Percentiles rank a stretch among this genome's conserved stretches.
Conservation (phyloP, 92 coral and sea anemone species). For the Epizoanthus ramosus region DNA sequence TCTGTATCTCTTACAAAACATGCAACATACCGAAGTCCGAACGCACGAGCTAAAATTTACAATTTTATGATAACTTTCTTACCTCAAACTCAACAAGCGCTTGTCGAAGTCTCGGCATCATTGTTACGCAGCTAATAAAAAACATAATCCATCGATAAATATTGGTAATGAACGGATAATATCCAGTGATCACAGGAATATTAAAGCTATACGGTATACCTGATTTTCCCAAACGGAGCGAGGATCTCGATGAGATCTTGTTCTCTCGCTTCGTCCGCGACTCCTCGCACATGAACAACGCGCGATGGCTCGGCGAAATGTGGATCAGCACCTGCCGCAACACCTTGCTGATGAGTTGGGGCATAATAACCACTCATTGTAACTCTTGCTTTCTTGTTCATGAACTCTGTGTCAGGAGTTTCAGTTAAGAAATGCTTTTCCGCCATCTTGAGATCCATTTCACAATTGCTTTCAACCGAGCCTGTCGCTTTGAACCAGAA, state of each 20-base stretch:
- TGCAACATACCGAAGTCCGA: no score
- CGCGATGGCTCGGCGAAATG: conserved; percentile 89
- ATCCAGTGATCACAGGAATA: neutral
- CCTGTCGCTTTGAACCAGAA: neutral
- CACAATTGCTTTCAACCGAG: conserved; percentile 13
- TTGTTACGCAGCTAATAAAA: conserved; percentile 81
- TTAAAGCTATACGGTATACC: conserved; percentile 60
- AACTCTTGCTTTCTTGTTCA: conserved; percentile 24
- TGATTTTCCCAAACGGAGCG: conserved; percentile 71
- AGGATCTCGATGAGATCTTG: conserved; percentile 82
- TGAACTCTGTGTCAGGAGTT: conserved; percentile 18
- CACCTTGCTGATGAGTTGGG: conserved; percentile 6
- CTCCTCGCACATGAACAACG: conserved; percentile 93
- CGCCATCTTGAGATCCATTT: conserved; percentile 59
- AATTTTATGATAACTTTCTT: conserved; percentile 6
- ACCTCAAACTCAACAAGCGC: conserved; percentile 97
- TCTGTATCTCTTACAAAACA: no score
- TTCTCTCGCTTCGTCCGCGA: conserved; percentile 94
- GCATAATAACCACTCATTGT: conserved; percentile 3
- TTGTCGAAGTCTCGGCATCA: conserved; percentile 96
- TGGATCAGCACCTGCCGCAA: conserved; percentile 42
- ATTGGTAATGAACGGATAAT: neutral
- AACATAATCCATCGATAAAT: neutral
- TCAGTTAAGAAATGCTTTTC: conserved; percentile 71
- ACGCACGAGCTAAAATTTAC: no score